Base-by-base conservation (phyloP, 92 coral and sea anemone genomes). In the Siderastrea radians region DNA sequence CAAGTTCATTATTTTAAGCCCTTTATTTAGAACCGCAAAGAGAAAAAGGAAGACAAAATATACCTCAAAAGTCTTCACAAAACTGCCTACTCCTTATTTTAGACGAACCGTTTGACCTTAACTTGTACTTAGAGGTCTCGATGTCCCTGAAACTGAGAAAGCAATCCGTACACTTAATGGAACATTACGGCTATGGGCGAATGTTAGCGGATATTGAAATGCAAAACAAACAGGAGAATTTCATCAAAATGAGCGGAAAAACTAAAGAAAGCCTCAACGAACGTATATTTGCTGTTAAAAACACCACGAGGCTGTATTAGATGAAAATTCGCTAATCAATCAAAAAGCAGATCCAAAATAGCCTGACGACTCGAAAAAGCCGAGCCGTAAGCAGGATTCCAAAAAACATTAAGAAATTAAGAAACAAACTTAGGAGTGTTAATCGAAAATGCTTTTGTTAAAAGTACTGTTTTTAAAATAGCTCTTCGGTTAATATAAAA, bases 191-290 rank as follows among this genome's bases (percentile, higher is more conserved):
- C 63, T 67, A 26, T 11, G 15, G 5, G 49, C 19, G 44, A 7
- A 68, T 8, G n/a, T 1, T 38, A 67, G 61, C 85, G 85, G 85
- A 80, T 68, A 80, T 80, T 80, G 75, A 67, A 9, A 7, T 54
- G 26, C 45, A 50, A 80, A 80, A 80, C 85, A 80, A 80, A 68
- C 65, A 16, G 44, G 61, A 13, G 64, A 38, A 67, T 65, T 79
- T 52, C 50, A 66, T 66, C 44, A 80, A 80, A 53, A 52, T 4
- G 65, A 14, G 64, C 72, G 69, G 74, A 2, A 44, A 65, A 68
- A 50, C 26, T 75, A 17, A 80, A 80, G 53, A 52, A 80, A 51
- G 7, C 62, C 43, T 26, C 38, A 26, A 26, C 38, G 13, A 43
- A 67, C 63, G 48, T 52, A 50, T 67, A 66, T 53, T 67, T 67